These are phyloP conservation scores for Pterobdella sp. DNA, from an alignment of 2,888 invertebrate species.

Conservation along the genomic window DNA sequence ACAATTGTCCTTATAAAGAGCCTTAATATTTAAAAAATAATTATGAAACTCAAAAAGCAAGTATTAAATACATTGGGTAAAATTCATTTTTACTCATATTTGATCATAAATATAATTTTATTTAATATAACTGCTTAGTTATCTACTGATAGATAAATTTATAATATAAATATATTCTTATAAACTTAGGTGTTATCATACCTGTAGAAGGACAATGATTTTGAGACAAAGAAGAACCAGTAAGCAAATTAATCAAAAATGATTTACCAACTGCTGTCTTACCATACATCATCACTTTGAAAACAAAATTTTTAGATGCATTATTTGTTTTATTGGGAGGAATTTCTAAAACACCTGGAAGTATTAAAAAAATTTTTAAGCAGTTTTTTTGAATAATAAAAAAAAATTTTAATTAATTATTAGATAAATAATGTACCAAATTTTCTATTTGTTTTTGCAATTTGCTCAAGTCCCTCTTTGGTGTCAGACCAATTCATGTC, in stretches of 20 bases:
- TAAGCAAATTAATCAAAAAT: not conserved
- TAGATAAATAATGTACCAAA: not conserved
- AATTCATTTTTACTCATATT: not conserved
- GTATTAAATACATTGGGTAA: not conserved
- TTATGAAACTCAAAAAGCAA: not conserved
- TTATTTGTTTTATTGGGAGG: not conserved
- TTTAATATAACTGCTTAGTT: no score
- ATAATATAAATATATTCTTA: not conserved
- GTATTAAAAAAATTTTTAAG: not conserved
- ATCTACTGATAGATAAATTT: not conserved
- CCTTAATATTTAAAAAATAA: not conserved
- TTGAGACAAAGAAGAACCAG: not conserved
- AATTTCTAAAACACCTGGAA: not conserved
- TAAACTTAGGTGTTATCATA: no score
- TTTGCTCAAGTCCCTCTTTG: not conserved
- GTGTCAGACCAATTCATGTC: slow-evolving; percentile 1
- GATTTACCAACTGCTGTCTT: slow-evolving; percentile 18
- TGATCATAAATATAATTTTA: no score
- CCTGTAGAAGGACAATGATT: slow-evolving; percentile 22
- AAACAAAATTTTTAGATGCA: not conserved
- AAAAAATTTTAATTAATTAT: not conserved
- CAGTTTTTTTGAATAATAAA: not conserved
- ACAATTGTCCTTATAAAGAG: not conserved
- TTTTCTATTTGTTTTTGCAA: not conserved
- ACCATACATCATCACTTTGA: slow-evolving; percentile 25